Evolutionary conservation across 2,113 vertebrate genomes (phyloP).

Genomic region (Abramis brama): DNA sequence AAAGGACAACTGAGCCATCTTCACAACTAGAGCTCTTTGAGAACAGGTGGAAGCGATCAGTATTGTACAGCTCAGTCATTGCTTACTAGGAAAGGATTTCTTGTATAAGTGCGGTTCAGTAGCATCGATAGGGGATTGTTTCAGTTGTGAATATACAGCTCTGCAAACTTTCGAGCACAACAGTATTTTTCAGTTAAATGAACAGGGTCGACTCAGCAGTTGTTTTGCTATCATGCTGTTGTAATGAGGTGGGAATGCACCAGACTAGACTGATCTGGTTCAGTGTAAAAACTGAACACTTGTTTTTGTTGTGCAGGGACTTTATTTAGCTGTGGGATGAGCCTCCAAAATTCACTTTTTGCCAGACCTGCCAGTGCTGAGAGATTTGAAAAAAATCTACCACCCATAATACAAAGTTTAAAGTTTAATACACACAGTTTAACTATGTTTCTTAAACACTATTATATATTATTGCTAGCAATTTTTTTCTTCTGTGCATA

Average conservation of each 20-base stretch:
- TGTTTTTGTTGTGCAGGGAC: constrained; percentile 40
- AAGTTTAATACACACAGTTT: no score
- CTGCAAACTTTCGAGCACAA: neutral
- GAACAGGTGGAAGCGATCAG: neutral
- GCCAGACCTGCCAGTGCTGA: neutral
- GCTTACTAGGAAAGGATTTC: neutral
- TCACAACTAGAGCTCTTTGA: neutral
- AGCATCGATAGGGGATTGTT: neutral
- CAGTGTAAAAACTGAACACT: constrained; percentile 4
- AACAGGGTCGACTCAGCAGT: neutral
- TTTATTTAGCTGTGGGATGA: constrained; percentile 42
- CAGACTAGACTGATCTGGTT: constrained; percentile 28
- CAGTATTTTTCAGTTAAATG: neutral
- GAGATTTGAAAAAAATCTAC: neutral
- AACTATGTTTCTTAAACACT: neutral
- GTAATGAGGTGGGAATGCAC: constrained; percentile 7
- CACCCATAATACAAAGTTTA: neutral
- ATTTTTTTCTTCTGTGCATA: neutral
- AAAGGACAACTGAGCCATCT: constrained; percentile 9
- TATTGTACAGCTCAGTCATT: neutral
- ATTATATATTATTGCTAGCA: no score
- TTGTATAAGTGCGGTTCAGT: neutral
- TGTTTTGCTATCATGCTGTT: neutral
- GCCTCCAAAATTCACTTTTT: neutral
- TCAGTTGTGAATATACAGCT: neutral